Percentiles rank a stretch among this genome's conserved stretches.
phyloP scores from a whole-genome alignment of 2,888 invertebrate genomes.

The Lampropteryx suffumata region DNA sequence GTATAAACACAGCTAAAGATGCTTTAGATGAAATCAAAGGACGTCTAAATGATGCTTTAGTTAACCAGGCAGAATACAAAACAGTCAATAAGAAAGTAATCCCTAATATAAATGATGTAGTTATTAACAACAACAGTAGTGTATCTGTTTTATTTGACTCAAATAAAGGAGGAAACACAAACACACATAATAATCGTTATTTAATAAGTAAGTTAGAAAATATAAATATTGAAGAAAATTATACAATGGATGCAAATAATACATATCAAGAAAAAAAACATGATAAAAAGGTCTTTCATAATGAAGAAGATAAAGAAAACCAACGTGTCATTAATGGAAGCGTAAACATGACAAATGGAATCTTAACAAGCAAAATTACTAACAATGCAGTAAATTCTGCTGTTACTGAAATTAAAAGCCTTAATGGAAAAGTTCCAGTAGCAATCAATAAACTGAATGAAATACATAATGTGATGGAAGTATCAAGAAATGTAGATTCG shows the following conservation, averaged over 20 bases:
- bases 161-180: background rate
- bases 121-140: background rate
- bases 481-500: constrained; percentile 52
- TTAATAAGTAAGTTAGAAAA: constrained; percentile 1
- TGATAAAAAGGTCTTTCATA: background rate
- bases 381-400: background rate
- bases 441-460: background rate
- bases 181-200: background rate
- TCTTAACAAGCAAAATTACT: background rate
- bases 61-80: constrained; percentile 6
- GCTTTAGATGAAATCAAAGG: background rate
- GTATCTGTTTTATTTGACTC: background rate
- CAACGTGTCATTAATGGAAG: background rate
- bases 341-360: background rate
- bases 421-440: background rate
- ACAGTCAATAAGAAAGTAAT: background rate
- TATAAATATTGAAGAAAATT: background rate
- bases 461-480: constrained; percentile 9
- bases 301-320: constrained; percentile 12
- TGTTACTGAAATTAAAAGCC: background rate
- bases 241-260: background rate
- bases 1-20: background rate
- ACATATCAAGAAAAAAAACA: background rate
- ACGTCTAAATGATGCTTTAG: background rate
- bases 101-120: background rate